phyloP scores from a whole-genome alignment of 1,140 invertebrate species.

The Eciton burchellii region DNA sequence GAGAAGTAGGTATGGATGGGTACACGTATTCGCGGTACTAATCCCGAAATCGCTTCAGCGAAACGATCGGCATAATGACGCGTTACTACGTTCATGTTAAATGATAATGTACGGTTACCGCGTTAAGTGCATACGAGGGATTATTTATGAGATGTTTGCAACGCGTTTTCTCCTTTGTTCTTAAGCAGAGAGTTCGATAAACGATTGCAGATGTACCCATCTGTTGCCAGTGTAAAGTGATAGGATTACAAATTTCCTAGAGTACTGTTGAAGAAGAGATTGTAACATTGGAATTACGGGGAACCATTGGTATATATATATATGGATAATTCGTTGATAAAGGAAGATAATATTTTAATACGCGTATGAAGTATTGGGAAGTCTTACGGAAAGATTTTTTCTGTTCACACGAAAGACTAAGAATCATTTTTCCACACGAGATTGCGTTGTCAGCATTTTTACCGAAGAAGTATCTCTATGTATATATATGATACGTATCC shows the following conservation, averaged over 20 bases:
- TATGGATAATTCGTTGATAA: constrained; percentile 62
- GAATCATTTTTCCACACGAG: constrained; percentile 53
- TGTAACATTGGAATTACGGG: constrained; percentile 45
- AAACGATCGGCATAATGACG: not conserved
- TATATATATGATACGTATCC: constrained; percentile 68
- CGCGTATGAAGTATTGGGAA: constrained; percentile 52
- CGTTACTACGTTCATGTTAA: not conserved
- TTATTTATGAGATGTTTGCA: not conserved
- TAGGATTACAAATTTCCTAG: constrained; percentile 67
- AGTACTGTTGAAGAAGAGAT: constrained; percentile 63
- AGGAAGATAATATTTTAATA: constrained; percentile 65
- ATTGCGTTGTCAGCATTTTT: constrained; percentile 56
- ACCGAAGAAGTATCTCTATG: constrained; percentile 36
- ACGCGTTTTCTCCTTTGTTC: not conserved
- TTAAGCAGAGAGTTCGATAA: constrained; percentile 7
- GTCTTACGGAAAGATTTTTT: constrained; percentile 54
- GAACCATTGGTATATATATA: constrained; percentile 65
- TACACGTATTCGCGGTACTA: constrained; percentile 61
- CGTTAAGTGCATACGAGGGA: not conserved
- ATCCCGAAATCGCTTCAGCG: constrained; percentile 18
- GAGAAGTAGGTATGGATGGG: constrained; percentile 76
- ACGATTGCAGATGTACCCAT: constrained; percentile 61
- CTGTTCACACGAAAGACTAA: constrained; percentile 35
- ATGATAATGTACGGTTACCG: not conserved
- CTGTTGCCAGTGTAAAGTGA: constrained; percentile 68